Evolutionary conservation across 1,140 invertebrate species (phyloP), one percentile per base, ranked within the genome.

Genomic region (Palaemon carinicauda): DNA sequence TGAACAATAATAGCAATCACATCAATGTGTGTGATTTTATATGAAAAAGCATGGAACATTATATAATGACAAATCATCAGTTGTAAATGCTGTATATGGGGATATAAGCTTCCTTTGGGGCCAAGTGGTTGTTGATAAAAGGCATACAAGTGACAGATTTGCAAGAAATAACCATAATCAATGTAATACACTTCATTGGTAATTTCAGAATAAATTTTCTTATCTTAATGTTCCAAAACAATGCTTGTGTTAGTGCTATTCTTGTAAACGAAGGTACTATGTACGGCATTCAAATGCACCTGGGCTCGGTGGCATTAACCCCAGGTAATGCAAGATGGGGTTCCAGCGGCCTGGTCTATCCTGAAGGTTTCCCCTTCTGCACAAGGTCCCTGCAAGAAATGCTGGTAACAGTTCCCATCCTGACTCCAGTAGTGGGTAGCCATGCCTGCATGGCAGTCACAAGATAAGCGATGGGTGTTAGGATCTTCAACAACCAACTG

Each of bases 351-450:
- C 0, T 82, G 88, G 54, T 89, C 86, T 14, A 89, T 82, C 71
- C 90, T 78, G 85, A 90, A 90, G 41, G 89, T 88, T 53, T 90
- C 87, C 1, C 89, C 89, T 51, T 71, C 56, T n/a, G 85, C 54
- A 81, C 90, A 90, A 1, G 90, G 90, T 19, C 90, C 90, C 80
- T 90, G 90, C 78, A 87, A 79, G 89, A 88, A 90, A 79, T 90
- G 90, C 50, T 90, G 88, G 75, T 90, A 90, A 79, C 90, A 90
- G 52, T 88, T 75, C 27, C 74, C 88, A 54, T 90, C 89, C 17
- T 29, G 15, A 14, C 53, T 27, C 89, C 89, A 90, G 88, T 89
- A 90, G 75, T 90, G 89, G 17, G 82, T 54, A 4, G 69, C 77
- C 82, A 90, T 74, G 15, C 80, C 75, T 3, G 85, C 74, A 33